Base-by-base conservation (phyloP, 2,113 vertebrate species). In the Nycticryphes semicollaris region DNA sequence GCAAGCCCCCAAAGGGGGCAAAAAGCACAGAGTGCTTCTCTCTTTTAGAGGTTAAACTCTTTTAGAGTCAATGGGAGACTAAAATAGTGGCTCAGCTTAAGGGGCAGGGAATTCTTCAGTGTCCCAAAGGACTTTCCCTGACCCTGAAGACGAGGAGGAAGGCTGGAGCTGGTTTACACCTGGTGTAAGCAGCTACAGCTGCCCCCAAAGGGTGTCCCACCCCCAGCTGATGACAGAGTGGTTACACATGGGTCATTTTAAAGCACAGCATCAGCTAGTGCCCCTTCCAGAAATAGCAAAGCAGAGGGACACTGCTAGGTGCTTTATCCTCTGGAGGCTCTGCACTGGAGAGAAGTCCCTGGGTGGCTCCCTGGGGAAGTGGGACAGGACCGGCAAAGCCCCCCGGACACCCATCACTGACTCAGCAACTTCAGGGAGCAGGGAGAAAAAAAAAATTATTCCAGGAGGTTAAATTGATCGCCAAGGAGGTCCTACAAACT, bases 401-500 rank as follows among this genome's bases (percentile, higher is more conserved):
- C 80, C 87, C 1, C 1, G 7, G 48, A 41, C 47, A 30, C 80
- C 68, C 63, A 53, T 68, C 56, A 22, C 95, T 95, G 96, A 96
- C 85, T 97, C 95, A 95, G 96, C 90, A 80, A 45, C 66, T 94
- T 47, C 77, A 39, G 41, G 82, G 45, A 2, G 79, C 72, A 89
- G 83, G 8, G 13, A 72, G 9, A 14, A n/a, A n/a, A 25, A 87
- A 81, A 94, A 84, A 73, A 69, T 33, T 0, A 92, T 91, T 91
- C 86, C 66, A 67, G 78, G 83, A 96, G 94, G 84, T 93, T 88
- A 95, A 96, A 96, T 91, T 94, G 95, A 95, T 91, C 93, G 75
- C 94, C 82, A 88, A 90, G 84, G 81, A 96, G 87, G 82, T 86
- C 87, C 94, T 94, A 69, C 92, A 95, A 92, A 88, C 81, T 33